Base-by-base conservation (phyloP, 2,888 invertebrate species). In the Hoplodrina ambigua region DNA sequence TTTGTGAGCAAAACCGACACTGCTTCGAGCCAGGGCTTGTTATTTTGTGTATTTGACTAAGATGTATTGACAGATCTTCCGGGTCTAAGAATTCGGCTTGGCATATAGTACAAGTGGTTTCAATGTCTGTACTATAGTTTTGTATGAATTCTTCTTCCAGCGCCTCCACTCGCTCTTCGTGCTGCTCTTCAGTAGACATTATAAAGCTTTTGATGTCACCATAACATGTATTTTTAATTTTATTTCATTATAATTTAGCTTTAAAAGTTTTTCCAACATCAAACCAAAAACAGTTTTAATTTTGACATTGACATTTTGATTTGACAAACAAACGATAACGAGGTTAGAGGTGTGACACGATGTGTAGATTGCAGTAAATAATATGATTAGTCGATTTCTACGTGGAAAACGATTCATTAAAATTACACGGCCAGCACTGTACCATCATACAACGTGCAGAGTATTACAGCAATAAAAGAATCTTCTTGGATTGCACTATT, bases 81-180 rank as follows among this genome's bases (percentile, higher is more conserved):
- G 86, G 76, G 19, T 95, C 94, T 0, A 95, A 78, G 46, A 95
- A 95, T 83, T 95, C 84, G 0, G 84, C 84, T 33, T 71, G 61
- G 20, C 84, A 84, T 15, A 85, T 67, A 1, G 74, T 64, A 13
- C 84, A 84, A 10, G 68, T 80, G 1, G 80, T 82, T 1, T 84
- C 84, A 0, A 17, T 64, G 15, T 85, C 83, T 0, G 68, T 13
- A 7, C 2, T 30, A 4, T 46, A 66, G 15, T 44, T 44, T 0
- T 52, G 13, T 11, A 68, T 0, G 19, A 54, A 76, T 19, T 76
- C 80, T 7, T 71, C 70, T 0, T 80, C 72, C 7, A 78, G 58
- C 13, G 7, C 61, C 19, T 81, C 78, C 20, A 66, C 58, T 10
- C 25, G 19, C 46, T 75, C 76, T 3, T 63, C 77, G 50, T 66